phyloP scores from a whole-genome alignment of 1,140 invertebrate species.

The Aphidius ervi region DNA sequence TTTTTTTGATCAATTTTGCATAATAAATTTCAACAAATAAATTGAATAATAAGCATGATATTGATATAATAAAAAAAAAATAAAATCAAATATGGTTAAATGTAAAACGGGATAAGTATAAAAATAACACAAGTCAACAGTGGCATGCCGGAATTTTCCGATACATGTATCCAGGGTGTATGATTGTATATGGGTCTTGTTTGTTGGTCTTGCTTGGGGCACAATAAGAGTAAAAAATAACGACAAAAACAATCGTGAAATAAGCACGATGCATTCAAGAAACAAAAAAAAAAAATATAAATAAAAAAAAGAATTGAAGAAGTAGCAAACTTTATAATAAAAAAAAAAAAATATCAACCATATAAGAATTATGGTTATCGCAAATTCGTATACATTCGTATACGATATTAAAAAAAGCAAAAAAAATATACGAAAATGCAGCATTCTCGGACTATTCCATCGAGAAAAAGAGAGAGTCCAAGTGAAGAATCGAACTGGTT shows the following conservation, averaged over 20 bases:
- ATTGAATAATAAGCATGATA: too few relatives aligned
- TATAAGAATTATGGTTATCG: conserved; percentile 37
- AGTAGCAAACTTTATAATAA: neutral
- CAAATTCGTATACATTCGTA: conserved; percentile 33
- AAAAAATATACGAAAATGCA: neutral
- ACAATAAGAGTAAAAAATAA: conserved; percentile 27
- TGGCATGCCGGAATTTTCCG: neutral
- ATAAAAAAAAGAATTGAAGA: conserved; percentile 16
- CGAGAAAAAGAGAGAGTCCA: neutral
- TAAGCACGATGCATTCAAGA: conserved; percentile 17
- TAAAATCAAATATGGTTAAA: too few relatives aligned
- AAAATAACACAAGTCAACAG: neutral
- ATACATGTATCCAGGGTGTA: neutral
- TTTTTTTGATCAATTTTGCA: too few relatives aligned
- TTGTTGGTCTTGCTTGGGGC: conserved; percentile 6
- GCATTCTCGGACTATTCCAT: conserved; percentile 3
- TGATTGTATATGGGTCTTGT: neutral
- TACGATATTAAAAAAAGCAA: conserved; percentile 16
- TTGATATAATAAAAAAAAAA: too few relatives aligned
- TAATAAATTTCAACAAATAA: too few relatives aligned
- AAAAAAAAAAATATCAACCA: conserved; percentile 9
- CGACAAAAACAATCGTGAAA: conserved; percentile 30
- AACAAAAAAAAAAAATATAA: conserved; percentile 7
- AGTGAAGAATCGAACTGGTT: too few relatives aligned
- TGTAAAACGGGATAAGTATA: neutral